Base-by-base conservation (phyloP, 1,140 invertebrate genomes). In the Trichomalopsis sarcophagae region DNA sequence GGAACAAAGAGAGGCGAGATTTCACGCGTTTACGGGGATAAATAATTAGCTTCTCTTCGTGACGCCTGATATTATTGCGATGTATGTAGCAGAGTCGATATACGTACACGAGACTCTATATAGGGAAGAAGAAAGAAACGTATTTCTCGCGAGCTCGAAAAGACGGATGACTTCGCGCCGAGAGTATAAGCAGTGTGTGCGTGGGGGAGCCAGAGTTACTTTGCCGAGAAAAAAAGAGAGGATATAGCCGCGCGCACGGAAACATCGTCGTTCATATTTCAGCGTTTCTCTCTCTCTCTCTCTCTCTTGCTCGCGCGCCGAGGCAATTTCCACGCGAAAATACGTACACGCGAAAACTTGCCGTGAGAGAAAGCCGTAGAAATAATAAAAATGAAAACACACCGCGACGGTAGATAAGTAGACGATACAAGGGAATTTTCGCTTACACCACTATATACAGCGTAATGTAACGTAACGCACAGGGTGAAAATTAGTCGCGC, bases 251-350 rank as follows among this genome's bases (percentile, higher is more conserved):
- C 69, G 23, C 11, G 69, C 69, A 36, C 74, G 36, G 78, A 80
- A 79, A 66, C 50, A 79, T 79, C 55, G 62, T 71, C 82, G 73
- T 68, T 78, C 66, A 71, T 84, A 71, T 84, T 84, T 78, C 75
- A 84, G 5, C 62, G 66, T 78, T 78, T 84, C 55, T 13, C 33
- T 6, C 81, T 27, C 21, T 62, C 44, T 6, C 17, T 5, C 71
- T 81, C 50, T 50, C 47, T 14, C 47, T 14, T 13, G 9, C 30
- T 9, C 23, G 11, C 27, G 13, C 27, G 80, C 21, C n/a, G 36
- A 82, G 47, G 73, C 80, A 47, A 82, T 44, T 82, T 62, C 55
- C 55, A 62, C 55, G 44, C 69, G 74, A 73, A 82, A 62, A 33
- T 33, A 55, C 62, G 11, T 66, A 40, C 44, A 83, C 47, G 50